phyloP scores from a whole-genome alignment of 2,888 invertebrate species.

The Andrena flavipes region DNA sequence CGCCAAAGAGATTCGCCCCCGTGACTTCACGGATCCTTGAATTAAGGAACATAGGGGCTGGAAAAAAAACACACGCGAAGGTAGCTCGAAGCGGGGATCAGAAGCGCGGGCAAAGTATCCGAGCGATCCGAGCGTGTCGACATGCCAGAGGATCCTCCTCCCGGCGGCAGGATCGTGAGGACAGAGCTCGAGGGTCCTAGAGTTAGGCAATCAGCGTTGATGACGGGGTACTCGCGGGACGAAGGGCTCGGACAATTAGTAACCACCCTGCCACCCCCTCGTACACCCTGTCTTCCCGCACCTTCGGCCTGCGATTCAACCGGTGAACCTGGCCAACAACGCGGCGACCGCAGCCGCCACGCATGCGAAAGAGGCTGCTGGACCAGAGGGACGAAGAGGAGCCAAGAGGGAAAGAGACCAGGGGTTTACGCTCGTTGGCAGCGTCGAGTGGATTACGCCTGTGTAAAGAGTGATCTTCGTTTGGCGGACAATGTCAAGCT shows the following conservation, averaged over 20 bases:
- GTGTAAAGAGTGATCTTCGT: slow-evolving; percentile 56
- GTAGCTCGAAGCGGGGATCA: neutral
- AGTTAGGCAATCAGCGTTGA: slow-evolving; percentile 85
- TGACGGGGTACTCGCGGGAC: slow-evolving; percentile 79
- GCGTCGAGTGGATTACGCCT: slow-evolving; percentile 62
- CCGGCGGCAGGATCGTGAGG: slow-evolving; percentile 68
- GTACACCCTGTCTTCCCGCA: slow-evolving; percentile 53
- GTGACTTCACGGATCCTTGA: neutral
- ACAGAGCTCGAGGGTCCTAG: slow-evolving; percentile 81
- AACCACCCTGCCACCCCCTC: slow-evolving; percentile 69
- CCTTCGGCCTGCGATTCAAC: slow-evolving; percentile 60
- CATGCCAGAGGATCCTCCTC: slow-evolving; percentile 46
- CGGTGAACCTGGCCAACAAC: slow-evolving; percentile 61
- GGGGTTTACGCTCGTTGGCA: slow-evolving; percentile 65
- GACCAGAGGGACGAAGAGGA: slow-evolving; percentile 24
- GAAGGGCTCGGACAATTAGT: slow-evolving; percentile 83
- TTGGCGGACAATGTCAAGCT: slow-evolving; percentile 57
- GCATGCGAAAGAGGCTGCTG: slow-evolving; percentile 78
- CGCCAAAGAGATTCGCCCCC: too few relatives aligned
- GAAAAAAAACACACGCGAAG: neutral
- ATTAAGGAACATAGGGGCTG: neutral
- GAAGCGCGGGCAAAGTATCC: slow-evolving; percentile 20
- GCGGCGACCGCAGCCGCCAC: slow-evolving; percentile 72
- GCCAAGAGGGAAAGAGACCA: slow-evolving; percentile 20
- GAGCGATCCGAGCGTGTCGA: slow-evolving; percentile 48